A percentile compares a stretch with the other conserved stretches of the same genome.
phyloP scores from a whole-genome alignment of 1,140 invertebrate species.

The Andrena cerasifolii region DNA sequence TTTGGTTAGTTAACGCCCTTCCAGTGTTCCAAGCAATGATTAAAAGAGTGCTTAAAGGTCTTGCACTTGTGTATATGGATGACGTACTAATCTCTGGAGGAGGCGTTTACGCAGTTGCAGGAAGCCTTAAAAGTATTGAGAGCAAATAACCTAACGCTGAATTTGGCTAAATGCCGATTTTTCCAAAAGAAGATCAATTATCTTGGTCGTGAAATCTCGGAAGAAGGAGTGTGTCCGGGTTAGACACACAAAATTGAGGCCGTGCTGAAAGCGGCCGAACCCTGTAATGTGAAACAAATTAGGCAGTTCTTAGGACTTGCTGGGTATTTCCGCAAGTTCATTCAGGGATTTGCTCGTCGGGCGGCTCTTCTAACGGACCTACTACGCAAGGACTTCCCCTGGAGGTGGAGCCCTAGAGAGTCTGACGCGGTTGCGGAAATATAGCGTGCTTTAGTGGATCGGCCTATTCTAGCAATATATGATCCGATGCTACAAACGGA shows the following conservation, averaged over 20 bases:
- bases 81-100: background rate
- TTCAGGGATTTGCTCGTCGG: background rate
- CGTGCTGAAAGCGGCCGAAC: background rate
- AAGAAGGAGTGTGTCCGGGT: background rate
- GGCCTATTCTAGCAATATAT: background rate
- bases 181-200: background rate
- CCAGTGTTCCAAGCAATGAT: no score
- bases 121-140: background rate
- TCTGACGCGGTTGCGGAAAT: background rate
- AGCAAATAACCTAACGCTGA: background rate
- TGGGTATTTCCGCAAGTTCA: background rate
- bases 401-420: background rate
- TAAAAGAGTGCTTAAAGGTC: background rate
- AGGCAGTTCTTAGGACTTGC: background rate
- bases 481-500: background rate
- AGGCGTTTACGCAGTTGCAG: background rate
- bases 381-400: background rate
- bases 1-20: background rate
- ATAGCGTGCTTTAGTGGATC: background rate
- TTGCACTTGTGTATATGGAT: background rate
- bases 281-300: background rate
- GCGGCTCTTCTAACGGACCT: background rate
- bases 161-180: background rate
- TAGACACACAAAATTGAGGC: background rate
- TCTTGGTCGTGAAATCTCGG: background rate